Conservation (phyloP, 2,113 vertebrate species). For the Camelus dromedarius region DNA sequence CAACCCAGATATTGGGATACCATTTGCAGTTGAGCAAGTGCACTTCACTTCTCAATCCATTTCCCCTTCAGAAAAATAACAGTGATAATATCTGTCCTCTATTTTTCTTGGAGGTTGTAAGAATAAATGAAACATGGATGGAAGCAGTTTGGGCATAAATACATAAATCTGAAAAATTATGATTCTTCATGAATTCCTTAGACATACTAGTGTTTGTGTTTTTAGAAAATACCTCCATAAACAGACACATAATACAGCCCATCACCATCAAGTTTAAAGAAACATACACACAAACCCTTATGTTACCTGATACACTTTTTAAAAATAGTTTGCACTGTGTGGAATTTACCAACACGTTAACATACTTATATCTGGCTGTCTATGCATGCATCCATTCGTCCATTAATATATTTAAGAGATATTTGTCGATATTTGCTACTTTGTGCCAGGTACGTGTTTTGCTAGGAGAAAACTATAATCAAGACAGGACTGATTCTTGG, state of each 20-base stretch:
- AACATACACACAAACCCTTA: neutral
- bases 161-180: constrained; percentile 59
- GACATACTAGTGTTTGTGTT: neutral
- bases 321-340: neutral
- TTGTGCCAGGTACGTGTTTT: neutral
- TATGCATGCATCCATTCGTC: neutral
- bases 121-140: constrained; percentile 53
- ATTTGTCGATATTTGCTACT: constrained; percentile 12
- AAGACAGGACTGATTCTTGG: constrained; percentile 18
- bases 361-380: neutral
- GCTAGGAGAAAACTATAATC: neutral
- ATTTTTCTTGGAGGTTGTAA: constrained; percentile 52
- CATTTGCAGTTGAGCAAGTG: constrained; percentile 59
- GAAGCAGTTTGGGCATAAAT: constrained; percentile 65
- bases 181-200: constrained; percentile 50
- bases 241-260: neutral
- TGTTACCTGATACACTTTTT: neutral
- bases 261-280: constrained; percentile 50
- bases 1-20: constrained; percentile 24
- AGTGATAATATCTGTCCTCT: constrained; percentile 64
- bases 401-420: constrained; percentile 15
- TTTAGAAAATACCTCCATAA: constrained; percentile 26
- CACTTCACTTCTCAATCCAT: constrained; percentile 67
- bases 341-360: constrained; percentile 36
- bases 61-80: constrained; percentile 63